These are phyloP conservation scores for Cheilosia vernalis DNA, from an alignment of 2,888 invertebrate genomes.

Conservation along the genomic window DNA sequence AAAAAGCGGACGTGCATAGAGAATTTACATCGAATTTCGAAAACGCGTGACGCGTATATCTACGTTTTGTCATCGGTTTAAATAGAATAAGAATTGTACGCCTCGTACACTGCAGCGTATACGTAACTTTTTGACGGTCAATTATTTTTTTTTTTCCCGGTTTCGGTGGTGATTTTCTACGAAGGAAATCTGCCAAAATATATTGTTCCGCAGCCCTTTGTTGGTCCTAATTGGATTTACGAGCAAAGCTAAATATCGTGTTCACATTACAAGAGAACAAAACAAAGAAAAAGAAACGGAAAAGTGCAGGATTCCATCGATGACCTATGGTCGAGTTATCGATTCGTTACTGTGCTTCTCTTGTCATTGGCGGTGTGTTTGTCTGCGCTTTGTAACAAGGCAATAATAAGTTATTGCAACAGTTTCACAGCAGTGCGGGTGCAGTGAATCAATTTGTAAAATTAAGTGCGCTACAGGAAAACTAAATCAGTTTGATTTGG, in stretches of 20 bases:
- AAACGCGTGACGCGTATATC: conserved; percentile 30
- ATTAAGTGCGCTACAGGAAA: conserved; percentile 38
- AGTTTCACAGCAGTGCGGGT: conserved; percentile 24
- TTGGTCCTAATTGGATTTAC: conserved; percentile 67
- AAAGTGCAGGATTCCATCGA: conserved; percentile 57
- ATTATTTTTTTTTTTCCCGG: conserved; percentile 17
- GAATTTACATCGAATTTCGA: conserved; percentile 50
- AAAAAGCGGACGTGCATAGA: conserved; percentile 67
- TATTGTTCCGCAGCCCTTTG: neutral
- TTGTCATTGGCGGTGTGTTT: conserved; percentile 1
- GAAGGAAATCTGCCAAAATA: conserved; percentile 48
- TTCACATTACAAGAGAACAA: conserved; percentile 17
- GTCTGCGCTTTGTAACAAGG: conserved; percentile 43
- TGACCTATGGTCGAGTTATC: conserved; percentile 71
- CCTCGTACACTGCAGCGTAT: conserved; percentile 56
- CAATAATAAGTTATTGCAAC: conserved; percentile 37
- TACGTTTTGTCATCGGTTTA: conserved; percentile 49
- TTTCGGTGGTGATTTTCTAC: conserved; percentile 12
- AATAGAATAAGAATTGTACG: conserved; percentile 34
- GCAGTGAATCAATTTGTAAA: conserved; percentile 25
- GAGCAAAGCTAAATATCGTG: conserved; percentile 31
- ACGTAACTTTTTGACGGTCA: conserved; percentile 51
- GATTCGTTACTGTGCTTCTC: conserved; percentile 57
- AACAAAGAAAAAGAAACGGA: conserved; percentile 11
- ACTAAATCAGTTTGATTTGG: conserved; percentile 43